Evolutionary conservation across 1,140 invertebrate genomes (phyloP).

Genomic region (Papilio xuthus): DNA sequence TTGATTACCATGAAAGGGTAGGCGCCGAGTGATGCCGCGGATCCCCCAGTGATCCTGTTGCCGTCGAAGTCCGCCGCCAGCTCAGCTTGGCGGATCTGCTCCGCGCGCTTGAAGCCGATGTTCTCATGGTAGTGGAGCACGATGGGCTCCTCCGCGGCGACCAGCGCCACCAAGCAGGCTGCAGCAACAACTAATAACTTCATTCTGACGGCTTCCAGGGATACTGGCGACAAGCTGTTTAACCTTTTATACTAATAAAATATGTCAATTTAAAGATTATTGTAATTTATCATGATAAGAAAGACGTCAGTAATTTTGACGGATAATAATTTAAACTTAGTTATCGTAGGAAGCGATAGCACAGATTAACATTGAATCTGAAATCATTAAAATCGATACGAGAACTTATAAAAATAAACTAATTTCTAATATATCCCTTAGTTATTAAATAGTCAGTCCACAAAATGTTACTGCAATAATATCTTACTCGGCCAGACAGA

Average conservation of each 20-base stretch:
- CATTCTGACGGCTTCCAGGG: neutral
- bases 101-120: constrained; percentile 47
- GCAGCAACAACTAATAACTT: constrained; percentile 1
- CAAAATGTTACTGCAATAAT: too few relatives aligned
- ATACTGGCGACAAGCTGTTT: neutral
- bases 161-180: constrained; percentile 22
- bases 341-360: neutral
- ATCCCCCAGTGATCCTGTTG: constrained; percentile 53
- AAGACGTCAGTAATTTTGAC: neutral
- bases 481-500: too few relatives aligned
- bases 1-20: constrained; percentile 6
- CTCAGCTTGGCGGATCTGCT: constrained; percentile 42
- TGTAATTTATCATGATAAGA: neutral
- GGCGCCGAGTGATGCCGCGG: neutral
- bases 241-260: neutral
- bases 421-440: too few relatives aligned
- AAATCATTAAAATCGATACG: too few relatives aligned
- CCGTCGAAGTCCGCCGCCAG: constrained; percentile 51
- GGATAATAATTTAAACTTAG: neutral
- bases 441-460: too few relatives aligned
- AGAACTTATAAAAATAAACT: too few relatives aligned
- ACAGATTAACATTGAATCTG: too few relatives aligned
- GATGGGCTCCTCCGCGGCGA: constrained; percentile 40
- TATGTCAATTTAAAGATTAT: neutral
- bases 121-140: constrained; percentile 50